A percentile compares a stretch with the other conserved stretches of the same genome.
Conservation (phyloP, 2,888 invertebrate species). For the Catotricha subobsoleta region DNA sequence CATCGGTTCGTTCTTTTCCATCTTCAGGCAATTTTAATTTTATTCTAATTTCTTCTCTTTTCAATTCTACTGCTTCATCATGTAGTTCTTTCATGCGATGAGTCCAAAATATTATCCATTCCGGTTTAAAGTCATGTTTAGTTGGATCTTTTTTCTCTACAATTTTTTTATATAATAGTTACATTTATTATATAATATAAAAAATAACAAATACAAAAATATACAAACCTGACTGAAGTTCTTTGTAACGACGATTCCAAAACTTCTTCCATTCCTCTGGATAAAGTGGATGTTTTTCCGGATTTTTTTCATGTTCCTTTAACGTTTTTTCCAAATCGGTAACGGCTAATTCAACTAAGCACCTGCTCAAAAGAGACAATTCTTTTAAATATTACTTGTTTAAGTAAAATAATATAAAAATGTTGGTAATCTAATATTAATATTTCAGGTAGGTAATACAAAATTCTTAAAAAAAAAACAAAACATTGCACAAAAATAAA, state of each 20-base stretch:
- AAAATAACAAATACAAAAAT: conserved; percentile 2
- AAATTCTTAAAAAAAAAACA: no score
- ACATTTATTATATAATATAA: background rate
- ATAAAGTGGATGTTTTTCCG: conserved; percentile 75
- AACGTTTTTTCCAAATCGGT: conserved; percentile 41
- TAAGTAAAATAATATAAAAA: no score
- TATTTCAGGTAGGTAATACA: no score
- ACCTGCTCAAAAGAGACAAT: conserved; percentile 14
- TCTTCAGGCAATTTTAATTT: conserved; percentile 36
- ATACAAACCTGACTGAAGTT: conserved; percentile 42
- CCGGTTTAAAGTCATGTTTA: conserved; percentile 71
- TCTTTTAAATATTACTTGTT: no score
- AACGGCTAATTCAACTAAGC: conserved; percentile 24
- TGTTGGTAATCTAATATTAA: no score
- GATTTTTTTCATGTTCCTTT: conserved; percentile 62
- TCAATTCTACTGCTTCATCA: conserved; percentile 43
- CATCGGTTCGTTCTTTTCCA: conserved; percentile 24
- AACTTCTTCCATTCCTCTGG: conserved; percentile 82
- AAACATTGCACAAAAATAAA: no score
- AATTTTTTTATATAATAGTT: background rate
- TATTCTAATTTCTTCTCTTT: conserved; percentile 49
- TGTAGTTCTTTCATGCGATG: conserved; percentile 63
- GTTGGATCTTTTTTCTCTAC: conserved; percentile 41
- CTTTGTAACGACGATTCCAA: conserved; percentile 70
- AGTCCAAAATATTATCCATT: conserved; percentile 78